Evolutionary conservation across 2,797 vertebrate species (phyloP).

Genomic region (Sebastes dallii): DNA sequence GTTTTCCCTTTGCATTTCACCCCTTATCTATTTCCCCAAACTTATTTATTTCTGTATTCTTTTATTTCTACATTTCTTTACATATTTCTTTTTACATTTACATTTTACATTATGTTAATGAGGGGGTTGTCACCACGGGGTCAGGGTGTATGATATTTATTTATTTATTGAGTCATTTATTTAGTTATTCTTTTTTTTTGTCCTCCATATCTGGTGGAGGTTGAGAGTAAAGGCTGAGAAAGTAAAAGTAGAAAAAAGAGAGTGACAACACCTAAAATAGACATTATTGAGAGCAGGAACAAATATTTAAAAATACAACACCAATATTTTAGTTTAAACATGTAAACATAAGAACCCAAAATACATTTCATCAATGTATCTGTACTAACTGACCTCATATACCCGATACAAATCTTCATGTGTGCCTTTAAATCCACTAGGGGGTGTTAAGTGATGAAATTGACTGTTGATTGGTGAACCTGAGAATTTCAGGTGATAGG

Average conservation of each 20-base stretch:
- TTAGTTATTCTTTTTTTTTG: too few species aligned
- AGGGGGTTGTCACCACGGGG: too few species aligned
- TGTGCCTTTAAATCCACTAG: background rate
- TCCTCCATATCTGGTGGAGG: background rate
- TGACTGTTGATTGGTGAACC: background rate
- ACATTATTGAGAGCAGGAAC: background rate
- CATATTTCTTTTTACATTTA: too few species aligned
- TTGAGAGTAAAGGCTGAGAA: background rate
- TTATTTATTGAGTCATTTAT: too few species aligned
- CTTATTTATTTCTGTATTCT: too few species aligned
- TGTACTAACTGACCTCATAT: background rate
- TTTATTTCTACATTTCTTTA: too few species aligned
- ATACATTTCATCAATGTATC: background rate
- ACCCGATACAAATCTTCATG: background rate
- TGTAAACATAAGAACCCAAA: background rate
- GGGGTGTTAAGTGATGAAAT: background rate
- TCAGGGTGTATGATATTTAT: too few species aligned
- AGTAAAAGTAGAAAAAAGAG: background rate
- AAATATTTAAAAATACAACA: background rate
- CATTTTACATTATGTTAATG: too few species aligned
- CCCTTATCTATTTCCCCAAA: too few species aligned
- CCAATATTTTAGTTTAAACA: background rate
- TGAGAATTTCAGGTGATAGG: background rate
- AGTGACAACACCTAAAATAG: background rate
- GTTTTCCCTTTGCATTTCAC: too few species aligned